phyloP scores from a whole-genome alignment of 2,113 vertebrate species.

The Cisticola juncidis region DNA sequence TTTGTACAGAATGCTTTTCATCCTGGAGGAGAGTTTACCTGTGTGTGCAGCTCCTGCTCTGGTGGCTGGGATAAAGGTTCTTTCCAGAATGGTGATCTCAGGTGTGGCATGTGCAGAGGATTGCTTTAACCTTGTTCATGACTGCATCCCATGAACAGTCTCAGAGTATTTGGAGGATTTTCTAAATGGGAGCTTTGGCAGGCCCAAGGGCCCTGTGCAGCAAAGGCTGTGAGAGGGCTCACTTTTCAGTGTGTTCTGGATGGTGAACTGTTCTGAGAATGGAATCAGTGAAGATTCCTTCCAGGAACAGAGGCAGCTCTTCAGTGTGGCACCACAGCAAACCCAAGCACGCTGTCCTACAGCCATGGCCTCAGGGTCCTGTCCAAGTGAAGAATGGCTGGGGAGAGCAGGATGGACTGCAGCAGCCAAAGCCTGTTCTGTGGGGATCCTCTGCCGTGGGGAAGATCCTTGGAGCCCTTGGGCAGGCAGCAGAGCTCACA shows the following conservation, averaged over 20 bases:
- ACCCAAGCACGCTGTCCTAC: neutral
- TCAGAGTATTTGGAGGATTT: neutral
- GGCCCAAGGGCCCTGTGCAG: neutral
- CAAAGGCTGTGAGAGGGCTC: neutral
- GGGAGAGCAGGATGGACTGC: neutral
- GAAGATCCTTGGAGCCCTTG: neutral
- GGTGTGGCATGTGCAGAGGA: rapidly evolving
- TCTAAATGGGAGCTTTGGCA: neutral
- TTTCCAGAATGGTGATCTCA: too few species aligned
- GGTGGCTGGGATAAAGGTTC: neutral
- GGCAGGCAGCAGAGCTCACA: rapidly evolving
- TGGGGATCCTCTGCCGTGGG: rapidly evolving
- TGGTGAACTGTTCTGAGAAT: neutral
- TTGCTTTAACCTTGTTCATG: neutral
- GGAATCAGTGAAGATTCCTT: rapidly evolving
- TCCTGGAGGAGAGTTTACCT: neutral
- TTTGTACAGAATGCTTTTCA: neutral
- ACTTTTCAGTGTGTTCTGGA: rapidly evolving
- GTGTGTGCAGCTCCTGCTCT: too few species aligned
- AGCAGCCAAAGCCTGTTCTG: neutral
- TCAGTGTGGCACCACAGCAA: rapidly evolving
- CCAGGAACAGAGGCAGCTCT: neutral
- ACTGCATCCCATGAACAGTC: too few species aligned
- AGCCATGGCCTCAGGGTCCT: neutral
- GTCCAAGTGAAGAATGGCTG: rapidly evolving